Evolutionary conservation across 2,113 vertebrate genomes (phyloP), one percentile per base, ranked within the genome.

Genomic region (Rhipidura dahli): DNA sequence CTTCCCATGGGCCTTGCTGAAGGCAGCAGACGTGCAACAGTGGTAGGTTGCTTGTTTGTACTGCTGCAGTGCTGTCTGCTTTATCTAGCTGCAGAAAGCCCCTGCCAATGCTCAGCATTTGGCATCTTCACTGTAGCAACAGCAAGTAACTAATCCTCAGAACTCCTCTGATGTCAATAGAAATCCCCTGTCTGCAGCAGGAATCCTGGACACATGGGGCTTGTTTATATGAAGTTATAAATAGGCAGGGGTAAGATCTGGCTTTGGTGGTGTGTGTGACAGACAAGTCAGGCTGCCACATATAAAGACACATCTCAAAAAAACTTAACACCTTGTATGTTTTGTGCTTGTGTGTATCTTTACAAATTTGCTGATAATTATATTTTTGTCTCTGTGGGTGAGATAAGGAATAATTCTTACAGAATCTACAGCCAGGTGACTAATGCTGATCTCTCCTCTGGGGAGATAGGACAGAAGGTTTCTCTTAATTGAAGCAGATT

Each of bases 261-360:
- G 26, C 18, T 69, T 64, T 44, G 40, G 30, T 49, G 8, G 45
- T 56, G 6, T 45, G 28, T 61, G 42, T 47, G 61, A 78, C 64
- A 81, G 33, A 33, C 6, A 24, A 20, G 8, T 54, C 40, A 64
- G 45, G 27, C 60, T 81, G 20, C 35, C 9, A 27, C 9, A 6
- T 17, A 40, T 2, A 51, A 66, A 68, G 21, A 31, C 2, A 21
- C 17, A 2, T 35, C 70, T 76, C 15, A 76, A 37, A 57, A 77
- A 71, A n/a, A 0, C 23, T 49, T 10, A 88, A n/a, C 18, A 50
- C 6, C 3, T 84, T 84, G 11, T 7, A 0, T 28, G 24, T 42
- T 84, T 11, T 35, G n/a, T 60, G 8, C 47, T 7, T 53, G 7
- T 27, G 15, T 47, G 9, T 35, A 10, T 56, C 9, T 39, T 42